Evolutionary conservation across 2,797 vertebrate genomes (phyloP).

Genomic region (Microcaecilia unicolor): DNA sequence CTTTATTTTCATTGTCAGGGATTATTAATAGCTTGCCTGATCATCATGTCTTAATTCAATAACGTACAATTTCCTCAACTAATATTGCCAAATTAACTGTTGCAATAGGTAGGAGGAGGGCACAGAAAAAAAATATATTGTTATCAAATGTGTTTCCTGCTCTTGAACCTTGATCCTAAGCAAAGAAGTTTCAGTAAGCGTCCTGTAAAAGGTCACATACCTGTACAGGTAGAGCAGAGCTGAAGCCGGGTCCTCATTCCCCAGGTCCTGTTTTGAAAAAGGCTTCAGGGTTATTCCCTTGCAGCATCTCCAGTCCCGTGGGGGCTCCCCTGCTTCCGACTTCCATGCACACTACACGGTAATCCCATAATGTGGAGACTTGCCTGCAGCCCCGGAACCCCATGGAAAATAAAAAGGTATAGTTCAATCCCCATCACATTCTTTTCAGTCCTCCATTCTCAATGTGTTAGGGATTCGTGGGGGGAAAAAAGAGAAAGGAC

Average conservation of each 20-base stretch:
- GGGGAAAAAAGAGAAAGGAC: neutral
- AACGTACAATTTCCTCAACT: too few species aligned
- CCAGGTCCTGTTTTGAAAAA: neutral
- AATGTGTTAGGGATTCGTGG: neutral
- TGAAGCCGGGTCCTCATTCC: neutral
- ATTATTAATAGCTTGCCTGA: too few species aligned
- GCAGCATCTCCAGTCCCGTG: neutral
- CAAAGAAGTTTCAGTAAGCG: too few species aligned
- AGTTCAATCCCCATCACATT: neutral
- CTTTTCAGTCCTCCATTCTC: neutral
- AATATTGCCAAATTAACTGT: too few species aligned
- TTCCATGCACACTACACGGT: slow-evolving; percentile 2
- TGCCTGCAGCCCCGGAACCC: slow-evolving; percentile 6
- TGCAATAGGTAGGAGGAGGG: too few species aligned
- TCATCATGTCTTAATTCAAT: too few species aligned
- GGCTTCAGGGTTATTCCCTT: neutral
- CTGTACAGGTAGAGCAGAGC: too few species aligned
- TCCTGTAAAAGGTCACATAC: too few species aligned
- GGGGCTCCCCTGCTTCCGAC: neutral
- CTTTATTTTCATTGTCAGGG: slow-evolving; percentile 1
- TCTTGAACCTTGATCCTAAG: too few species aligned
- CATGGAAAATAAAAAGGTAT: neutral
- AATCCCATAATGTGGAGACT: slow-evolving; percentile 10
- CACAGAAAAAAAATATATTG: too few species aligned
- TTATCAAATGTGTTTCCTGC: too few species aligned